Percentiles rank a stretch among this genome's conserved stretches.
phyloP scores from a whole-genome alignment of 1,140 invertebrate genomes.

The Lycorma delicatula region DNA sequence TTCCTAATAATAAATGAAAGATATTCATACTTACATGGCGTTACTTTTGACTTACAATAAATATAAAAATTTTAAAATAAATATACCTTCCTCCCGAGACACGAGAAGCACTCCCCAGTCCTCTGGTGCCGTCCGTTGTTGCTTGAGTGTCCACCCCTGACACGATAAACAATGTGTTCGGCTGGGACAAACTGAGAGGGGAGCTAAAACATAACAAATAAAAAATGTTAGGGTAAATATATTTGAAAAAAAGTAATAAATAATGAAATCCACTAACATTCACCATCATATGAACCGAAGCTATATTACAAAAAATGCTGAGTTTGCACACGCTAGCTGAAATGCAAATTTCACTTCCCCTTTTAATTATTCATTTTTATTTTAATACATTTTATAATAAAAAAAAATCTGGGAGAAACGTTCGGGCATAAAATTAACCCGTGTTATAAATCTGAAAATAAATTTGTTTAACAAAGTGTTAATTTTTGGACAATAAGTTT shows the following conservation, averaged over 20 bases:
- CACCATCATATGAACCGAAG: too few relatives aligned
- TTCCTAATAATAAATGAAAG: constrained; percentile 19
- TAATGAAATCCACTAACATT: too few relatives aligned
- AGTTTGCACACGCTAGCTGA: too few relatives aligned
- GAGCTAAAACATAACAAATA: constrained; percentile 11
- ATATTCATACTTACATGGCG: constrained; percentile 28
- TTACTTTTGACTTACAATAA: not conserved
- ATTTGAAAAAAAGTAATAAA: not conserved
- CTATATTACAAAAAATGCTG: too few relatives aligned
- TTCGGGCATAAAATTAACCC: too few relatives aligned
- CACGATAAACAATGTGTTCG: constrained; percentile 9
- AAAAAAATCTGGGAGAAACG: too few relatives aligned
- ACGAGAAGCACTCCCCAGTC: constrained; percentile 96
- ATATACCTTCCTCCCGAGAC: constrained; percentile 89
- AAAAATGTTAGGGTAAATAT: not conserved
- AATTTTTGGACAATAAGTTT: too few relatives aligned
- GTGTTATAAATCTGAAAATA: too few relatives aligned
- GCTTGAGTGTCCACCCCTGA: constrained; percentile 18
- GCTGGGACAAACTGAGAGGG: constrained; percentile 6
- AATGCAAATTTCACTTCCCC: not conserved
- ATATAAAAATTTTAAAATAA: not conserved
- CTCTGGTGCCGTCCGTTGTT: constrained; percentile 94
- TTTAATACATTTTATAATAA: not conserved
- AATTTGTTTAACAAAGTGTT: too few relatives aligned
- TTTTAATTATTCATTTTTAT: not conserved